These are phyloP conservation scores for Drosophila paramelanica DNA, from an alignment of 2,888 invertebrate species.

Conservation along the genomic window DNA sequence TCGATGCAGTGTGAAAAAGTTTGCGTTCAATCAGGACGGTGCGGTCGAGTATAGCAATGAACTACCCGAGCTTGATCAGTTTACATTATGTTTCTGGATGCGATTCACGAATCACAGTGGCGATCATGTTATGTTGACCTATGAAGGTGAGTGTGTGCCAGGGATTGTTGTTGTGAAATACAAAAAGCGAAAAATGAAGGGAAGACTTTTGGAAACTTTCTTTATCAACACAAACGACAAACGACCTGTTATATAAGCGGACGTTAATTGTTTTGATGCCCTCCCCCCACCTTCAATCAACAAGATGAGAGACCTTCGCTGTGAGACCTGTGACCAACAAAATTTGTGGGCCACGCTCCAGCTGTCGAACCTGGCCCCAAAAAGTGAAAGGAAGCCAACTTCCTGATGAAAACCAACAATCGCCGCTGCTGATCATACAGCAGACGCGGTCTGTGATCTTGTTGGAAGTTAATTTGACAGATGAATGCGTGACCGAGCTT, in stretches of 20 bases:
- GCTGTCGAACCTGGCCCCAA: constrained; percentile 41
- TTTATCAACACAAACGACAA: constrained; percentile 25
- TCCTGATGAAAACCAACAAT: constrained; percentile 62
- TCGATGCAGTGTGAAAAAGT: constrained; percentile 89
- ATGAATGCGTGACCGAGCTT: constrained; percentile 11
- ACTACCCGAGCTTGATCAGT: constrained; percentile 92
- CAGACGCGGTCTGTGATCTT: constrained; percentile 15
- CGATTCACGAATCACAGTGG: constrained; percentile 93
- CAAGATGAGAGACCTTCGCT: constrained; percentile 38
- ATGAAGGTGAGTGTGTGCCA: constrained; percentile 89
- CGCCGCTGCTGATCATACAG: background rate
- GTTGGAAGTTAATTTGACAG: constrained; percentile 28
- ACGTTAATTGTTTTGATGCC: constrained; percentile 30
- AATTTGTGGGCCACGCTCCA: constrained; percentile 57
- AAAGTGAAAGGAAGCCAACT: constrained; percentile 83
- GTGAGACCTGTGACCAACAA: constrained; percentile 30
- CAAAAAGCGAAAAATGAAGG: background rate
- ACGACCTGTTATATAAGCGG: constrained; percentile 29
- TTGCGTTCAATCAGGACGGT: constrained; percentile 89
- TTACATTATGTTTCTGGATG: constrained; percentile 93
- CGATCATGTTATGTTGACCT: constrained; percentile 93
- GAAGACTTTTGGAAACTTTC: constrained; percentile 21
- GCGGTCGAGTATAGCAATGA: constrained; percentile 90
- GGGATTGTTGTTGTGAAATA: background rate
- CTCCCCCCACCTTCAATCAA: background rate